A percentile compares a stretch with the other conserved stretches of the same genome.
Conservation (phyloP, 1,140 invertebrate species). For the Maconellicoccus hirsutus region DNA sequence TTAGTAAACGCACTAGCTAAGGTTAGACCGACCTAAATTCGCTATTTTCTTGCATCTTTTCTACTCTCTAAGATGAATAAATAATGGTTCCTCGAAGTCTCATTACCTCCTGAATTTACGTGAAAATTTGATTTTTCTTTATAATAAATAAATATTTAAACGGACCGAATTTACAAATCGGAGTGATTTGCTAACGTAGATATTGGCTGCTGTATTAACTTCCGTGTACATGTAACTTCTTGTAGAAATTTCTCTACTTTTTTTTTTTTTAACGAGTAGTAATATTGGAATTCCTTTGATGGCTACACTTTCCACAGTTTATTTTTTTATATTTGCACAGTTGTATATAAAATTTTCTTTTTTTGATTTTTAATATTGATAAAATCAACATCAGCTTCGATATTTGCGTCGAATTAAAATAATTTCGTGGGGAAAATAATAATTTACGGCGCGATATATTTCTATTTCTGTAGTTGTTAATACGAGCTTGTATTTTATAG, state of each 20-base stretch:
- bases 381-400: too few relatives aligned
- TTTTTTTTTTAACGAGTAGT: background rate
- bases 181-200: slow-evolving; percentile 6
- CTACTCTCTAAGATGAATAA: too few relatives aligned
- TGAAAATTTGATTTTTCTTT: background rate
- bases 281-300: background rate
- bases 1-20: too few relatives aligned
- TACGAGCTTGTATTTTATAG: background rate
- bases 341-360: background rate
- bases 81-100: background rate
- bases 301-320: slow-evolving; percentile 7
- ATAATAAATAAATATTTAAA: background rate
- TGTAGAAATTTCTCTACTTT: background rate
- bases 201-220: slow-evolving; percentile 8
- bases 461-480: too few relatives aligned
- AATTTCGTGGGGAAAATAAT: too few relatives aligned
- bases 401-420: too few relatives aligned
- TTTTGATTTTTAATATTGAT: too few relatives aligned
- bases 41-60: too few relatives aligned
- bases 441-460: too few relatives aligned
- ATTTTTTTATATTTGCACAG: background rate
- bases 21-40: too few relatives aligned
- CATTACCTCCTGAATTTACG: background rate
- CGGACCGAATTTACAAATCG: background rate
- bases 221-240: slow-evolving; percentile 2